Percentiles rank a stretch among this genome's conserved stretches.
phyloP scores from a whole-genome alignment of 2,888 invertebrate genomes.

The Cosmia trapezina region DNA sequence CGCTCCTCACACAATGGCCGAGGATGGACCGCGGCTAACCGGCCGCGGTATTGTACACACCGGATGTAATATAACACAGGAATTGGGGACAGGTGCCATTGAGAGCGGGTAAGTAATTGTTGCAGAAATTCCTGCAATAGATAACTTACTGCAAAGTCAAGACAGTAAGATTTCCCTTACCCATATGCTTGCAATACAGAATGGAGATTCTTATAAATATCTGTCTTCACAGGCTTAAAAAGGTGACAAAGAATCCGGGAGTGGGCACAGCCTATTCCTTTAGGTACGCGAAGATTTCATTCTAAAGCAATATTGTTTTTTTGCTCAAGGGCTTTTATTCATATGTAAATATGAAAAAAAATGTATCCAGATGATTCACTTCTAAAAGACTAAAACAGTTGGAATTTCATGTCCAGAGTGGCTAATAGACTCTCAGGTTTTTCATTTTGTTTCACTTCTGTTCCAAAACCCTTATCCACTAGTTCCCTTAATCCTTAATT shows the following conservation, averaged over 20 bases:
- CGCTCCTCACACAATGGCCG: constrained; percentile 35
- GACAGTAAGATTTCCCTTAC: neutral
- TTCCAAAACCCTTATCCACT: neutral
- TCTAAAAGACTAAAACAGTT: neutral
- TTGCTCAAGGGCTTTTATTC: no score
- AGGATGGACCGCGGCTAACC: constrained; percentile 39
- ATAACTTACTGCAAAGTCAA: no score
- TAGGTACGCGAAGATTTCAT: neutral
- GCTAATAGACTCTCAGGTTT: no score
- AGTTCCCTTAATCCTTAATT: no score
- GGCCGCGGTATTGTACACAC: constrained; percentile 55
- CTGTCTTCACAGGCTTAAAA: neutral
- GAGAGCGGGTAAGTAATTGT: constrained; percentile 49
- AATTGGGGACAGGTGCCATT: constrained; percentile 58
- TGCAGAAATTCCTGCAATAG: no score
- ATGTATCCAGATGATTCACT: neutral
- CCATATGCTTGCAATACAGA: neutral
- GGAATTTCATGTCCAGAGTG: neutral
- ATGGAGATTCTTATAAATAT: neutral
- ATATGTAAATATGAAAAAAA: no score
- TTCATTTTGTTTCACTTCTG: neutral
- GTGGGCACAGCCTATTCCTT: neutral
- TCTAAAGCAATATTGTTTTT: neutral
- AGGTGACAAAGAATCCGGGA: neutral
- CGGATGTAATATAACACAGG: constrained; percentile 61